phyloP scores from a whole-genome alignment of 2,888 invertebrate genomes.

The Stenolophus ochropezus region DNA sequence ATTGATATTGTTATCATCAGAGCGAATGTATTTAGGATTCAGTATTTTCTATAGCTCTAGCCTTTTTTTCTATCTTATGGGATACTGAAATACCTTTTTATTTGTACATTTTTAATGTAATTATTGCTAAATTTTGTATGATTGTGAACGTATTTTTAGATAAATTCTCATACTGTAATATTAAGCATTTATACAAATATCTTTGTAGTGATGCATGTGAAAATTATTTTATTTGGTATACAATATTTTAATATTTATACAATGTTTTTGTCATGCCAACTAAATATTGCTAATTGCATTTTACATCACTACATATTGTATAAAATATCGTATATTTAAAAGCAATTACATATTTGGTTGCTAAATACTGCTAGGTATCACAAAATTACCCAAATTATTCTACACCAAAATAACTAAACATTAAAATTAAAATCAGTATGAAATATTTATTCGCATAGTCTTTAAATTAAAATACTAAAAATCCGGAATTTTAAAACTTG shows the following conservation, averaged over 20 bases:
- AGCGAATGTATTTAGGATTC: too few species aligned
- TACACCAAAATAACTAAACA: neutral
- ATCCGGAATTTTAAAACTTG: neutral
- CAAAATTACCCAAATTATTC: slow-evolving; percentile 26
- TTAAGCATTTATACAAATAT: slow-evolving; percentile 25
- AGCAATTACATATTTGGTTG: slow-evolving; percentile 44
- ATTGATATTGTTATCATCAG: too few species aligned
- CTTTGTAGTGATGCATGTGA: slow-evolving; percentile 31
- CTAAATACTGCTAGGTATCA: slow-evolving; percentile 49
- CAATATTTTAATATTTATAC: slow-evolving; percentile 27
- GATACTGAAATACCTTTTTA: too few species aligned
- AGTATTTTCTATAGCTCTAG: too few species aligned
- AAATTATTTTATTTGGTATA: slow-evolving; percentile 39
- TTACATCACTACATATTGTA: slow-evolving; percentile 32
- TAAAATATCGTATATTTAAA: slow-evolving; percentile 24
- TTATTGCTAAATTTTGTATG: neutral
- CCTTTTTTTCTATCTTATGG: too few species aligned
- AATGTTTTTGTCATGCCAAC: slow-evolving; percentile 31
- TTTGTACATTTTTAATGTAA: too few species aligned
- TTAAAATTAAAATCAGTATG: slow-evolving; percentile 1
- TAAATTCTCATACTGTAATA: neutral
- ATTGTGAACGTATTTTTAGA: neutral
- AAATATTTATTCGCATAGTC: slow-evolving; percentile 11
- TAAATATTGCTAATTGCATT: slow-evolving; percentile 18
- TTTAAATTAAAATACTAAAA: neutral